A percentile compares a stretch with the other conserved stretches of the same genome.
phyloP scores from a whole-genome alignment of 1,140 invertebrate genomes.

The Plodia interpunctella region DNA sequence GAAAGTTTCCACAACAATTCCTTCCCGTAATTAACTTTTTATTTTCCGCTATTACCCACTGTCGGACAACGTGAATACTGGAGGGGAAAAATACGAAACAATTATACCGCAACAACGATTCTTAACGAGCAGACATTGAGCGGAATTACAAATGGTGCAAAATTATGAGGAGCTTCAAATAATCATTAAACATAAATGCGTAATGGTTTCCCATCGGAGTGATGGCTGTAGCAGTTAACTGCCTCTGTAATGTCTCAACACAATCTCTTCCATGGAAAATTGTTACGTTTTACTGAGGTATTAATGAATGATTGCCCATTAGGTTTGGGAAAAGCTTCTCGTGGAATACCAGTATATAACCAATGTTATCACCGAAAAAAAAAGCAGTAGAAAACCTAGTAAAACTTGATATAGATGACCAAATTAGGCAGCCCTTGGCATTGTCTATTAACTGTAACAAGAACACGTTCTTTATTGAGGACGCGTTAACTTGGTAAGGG shows the following conservation, averaged over 20 bases:
- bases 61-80: slow-evolving; percentile 11
- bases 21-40: slow-evolving; percentile 46
- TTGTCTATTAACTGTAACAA: slow-evolving; percentile 34
- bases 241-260: slow-evolving; percentile 60
- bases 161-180: slow-evolving; percentile 65
- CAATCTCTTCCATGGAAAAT: slow-evolving; percentile 60
- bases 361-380: too few relatives aligned
- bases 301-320: slow-evolving; percentile 67
- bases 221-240: slow-evolving; percentile 60
- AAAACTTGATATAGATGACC: too few relatives aligned
- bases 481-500: slow-evolving; percentile 32
- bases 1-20: slow-evolving; percentile 25
- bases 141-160: slow-evolving; percentile 50
- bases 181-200: slow-evolving; percentile 67
- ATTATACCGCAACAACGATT: slow-evolving; percentile 40
- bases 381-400: too few relatives aligned
- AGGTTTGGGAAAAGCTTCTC: slow-evolving; percentile 13
- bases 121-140: slow-evolving; percentile 45
- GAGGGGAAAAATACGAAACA: slow-evolving; percentile 39
- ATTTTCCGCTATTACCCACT: slow-evolving; percentile 26
- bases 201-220: slow-evolving; percentile 67
- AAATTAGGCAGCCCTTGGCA: neutral
- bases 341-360: too few relatives aligned
- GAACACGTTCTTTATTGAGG: slow-evolving; percentile 49
- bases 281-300: slow-evolving; percentile 58